Percentiles rank a stretch among this genome's conserved stretches.
These are phyloP conservation scores for Coecobrya sp. DNA, from an alignment of 2,888 invertebrate genomes.

Conservation along the genomic window DNA sequence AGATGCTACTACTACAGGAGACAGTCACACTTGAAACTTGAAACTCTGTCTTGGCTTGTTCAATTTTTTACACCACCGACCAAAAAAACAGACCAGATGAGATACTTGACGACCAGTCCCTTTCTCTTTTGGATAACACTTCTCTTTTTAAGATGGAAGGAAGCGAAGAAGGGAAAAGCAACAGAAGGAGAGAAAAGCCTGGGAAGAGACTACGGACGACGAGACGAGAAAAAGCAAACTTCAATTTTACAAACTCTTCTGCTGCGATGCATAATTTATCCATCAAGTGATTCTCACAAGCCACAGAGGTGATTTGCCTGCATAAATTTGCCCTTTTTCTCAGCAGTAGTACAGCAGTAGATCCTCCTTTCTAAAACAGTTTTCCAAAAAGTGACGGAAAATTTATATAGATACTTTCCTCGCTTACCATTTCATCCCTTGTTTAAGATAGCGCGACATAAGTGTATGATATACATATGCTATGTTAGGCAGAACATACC, in stretches of 20 bases:
- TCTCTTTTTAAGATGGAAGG: conserved; percentile 21
- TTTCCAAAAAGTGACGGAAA: conserved; percentile 41
- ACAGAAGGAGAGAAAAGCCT: conserved; percentile 2
- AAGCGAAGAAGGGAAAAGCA: conserved; percentile 33
- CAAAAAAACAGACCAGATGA: conserved; percentile 51
- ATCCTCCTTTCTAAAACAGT: conserved; percentile 58
- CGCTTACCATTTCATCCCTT: not conserved
- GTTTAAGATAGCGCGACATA: not conserved
- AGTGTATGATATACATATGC: no score
- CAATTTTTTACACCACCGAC: conserved; percentile 49
- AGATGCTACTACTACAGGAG: conserved; percentile 4
- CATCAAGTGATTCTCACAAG: conserved; percentile 80
- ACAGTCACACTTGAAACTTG: conserved; percentile 41
- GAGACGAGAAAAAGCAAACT: conserved; percentile 62
- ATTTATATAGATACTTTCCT: conserved; percentile 19
- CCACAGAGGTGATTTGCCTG: conserved; percentile 81
- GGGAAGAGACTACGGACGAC: not conserved
- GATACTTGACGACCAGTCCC: conserved; percentile 61
- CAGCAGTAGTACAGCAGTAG: not conserved
- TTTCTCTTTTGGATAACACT: conserved; percentile 19
- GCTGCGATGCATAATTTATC: conserved; percentile 80
- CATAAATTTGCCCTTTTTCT: conserved; percentile 66
- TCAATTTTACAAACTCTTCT: conserved; percentile 70
- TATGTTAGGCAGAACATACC: no score
- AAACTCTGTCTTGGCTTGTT: conserved; percentile 47